Conservation (phyloP, 2,888 invertebrate genomes). For the Drosophila sordidula region DNA sequence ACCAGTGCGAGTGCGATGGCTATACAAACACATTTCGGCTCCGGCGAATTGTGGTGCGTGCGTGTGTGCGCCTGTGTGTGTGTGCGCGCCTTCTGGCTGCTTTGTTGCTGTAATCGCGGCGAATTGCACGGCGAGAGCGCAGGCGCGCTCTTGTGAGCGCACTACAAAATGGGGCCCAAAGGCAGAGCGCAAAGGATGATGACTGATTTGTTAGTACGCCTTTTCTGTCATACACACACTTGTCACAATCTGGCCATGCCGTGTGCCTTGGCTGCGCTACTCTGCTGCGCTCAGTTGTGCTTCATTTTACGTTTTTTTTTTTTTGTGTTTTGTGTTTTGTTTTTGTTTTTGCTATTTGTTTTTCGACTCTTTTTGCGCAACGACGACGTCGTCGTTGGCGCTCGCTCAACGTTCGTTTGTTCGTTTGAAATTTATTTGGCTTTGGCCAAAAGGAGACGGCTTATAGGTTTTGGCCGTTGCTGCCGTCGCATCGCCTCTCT, state of each 20-base stretch:
- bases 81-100: conserved; percentile 20
- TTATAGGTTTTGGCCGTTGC: conserved; percentile 79
- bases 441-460: conserved; percentile 84
- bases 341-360: conserved; percentile 60
- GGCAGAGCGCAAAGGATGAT: conserved; percentile 77
- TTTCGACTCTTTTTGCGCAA: conserved; percentile 64
- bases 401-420: conserved; percentile 57
- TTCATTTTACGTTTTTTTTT: conserved; percentile 21
- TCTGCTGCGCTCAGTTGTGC: conserved; percentile 51
- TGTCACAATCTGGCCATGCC: conserved; percentile 64
- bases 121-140: conserved; percentile 66
- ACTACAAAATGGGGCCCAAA: conserved; percentile 66
- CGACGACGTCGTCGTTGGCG: conserved; percentile 50
- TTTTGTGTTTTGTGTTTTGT: conserved; percentile 39
- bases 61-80: conserved; percentile 13
- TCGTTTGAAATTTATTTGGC: conserved; percentile 84
- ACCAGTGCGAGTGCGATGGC: conserved; percentile 70
- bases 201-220: conserved; percentile 85
- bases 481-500: conserved; percentile 55
- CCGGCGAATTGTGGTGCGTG: conserved; percentile 51
- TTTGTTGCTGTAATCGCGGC: conserved; percentile 47
- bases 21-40: conserved; percentile 54
- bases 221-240: conserved; percentile 84
- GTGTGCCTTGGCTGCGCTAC: conserved; percentile 36
- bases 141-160: conserved; percentile 61